A percentile compares a stretch with the other conserved stretches of the same genome.
Evolutionary conservation across 1,140 invertebrate species (phyloP).

Genomic region (Neotoxoptera formosana): DNA sequence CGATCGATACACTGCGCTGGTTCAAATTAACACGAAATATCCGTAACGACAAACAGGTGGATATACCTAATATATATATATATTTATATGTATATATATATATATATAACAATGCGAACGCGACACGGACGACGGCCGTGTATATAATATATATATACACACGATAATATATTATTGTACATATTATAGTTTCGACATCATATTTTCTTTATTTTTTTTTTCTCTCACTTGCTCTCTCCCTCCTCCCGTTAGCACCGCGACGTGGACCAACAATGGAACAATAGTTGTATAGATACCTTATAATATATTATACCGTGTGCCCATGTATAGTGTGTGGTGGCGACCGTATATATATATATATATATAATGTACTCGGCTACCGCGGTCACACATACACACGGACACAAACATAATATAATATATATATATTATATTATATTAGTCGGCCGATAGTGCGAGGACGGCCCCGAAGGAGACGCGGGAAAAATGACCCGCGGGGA

Average conservation of each 20-base stretch:
- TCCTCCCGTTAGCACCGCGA: neutral
- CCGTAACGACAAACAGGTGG: constrained; percentile 47
- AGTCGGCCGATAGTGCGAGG: neutral
- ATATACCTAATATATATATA: constrained; percentile 20
- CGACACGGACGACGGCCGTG: constrained; percentile 18
- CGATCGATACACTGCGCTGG: neutral
- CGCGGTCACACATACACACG: constrained; percentile 25
- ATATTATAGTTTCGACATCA: constrained; percentile 23
- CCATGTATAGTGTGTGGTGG: neutral
- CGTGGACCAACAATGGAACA: constrained; percentile 49
- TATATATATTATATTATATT: neutral
- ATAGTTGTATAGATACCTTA: neutral
- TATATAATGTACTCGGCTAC: neutral
- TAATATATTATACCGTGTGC: neutral
- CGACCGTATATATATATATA: neutral
- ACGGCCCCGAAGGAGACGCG: neutral
- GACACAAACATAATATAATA: neutral
- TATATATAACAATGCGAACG: neutral
- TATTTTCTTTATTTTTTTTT: neutral
- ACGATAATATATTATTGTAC: constrained; percentile 24
- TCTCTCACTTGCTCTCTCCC: neutral
- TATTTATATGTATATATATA: neutral
- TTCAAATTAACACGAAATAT: constrained; percentile 28
- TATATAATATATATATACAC: neutral
- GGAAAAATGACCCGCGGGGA: constrained; percentile 41